These are phyloP conservation scores for Ctena decussata DNA, from an alignment of 2,888 invertebrate species.

Conservation along the genomic window DNA sequence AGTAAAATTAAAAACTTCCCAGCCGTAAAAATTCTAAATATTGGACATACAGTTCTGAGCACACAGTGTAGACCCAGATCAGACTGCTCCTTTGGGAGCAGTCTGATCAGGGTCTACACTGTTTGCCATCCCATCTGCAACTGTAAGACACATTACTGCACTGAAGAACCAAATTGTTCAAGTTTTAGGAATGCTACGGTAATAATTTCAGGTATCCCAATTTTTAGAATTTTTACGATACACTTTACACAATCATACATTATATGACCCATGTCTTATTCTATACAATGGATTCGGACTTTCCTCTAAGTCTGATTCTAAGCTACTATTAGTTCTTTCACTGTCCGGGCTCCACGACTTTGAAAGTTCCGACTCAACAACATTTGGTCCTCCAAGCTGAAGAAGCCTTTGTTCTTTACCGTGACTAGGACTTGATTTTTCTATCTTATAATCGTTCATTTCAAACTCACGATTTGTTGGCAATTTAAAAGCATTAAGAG, in stretches of 20 bases:
- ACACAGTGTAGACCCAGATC: too few relatives aligned
- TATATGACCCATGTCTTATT: constrained; percentile 52
- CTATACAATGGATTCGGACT: constrained; percentile 69
- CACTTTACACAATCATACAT: constrained; percentile 27
- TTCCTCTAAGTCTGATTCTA: constrained; percentile 56
- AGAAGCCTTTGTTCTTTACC: neutral
- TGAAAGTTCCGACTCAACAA: constrained; percentile 53
- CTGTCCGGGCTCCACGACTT: constrained; percentile 55
- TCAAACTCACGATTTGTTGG: constrained; percentile 45
- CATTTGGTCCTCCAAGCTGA: constrained; percentile 47
- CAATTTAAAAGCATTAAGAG: constrained; percentile 32
- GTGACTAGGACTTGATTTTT: neutral
- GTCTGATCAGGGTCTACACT: too few relatives aligned
- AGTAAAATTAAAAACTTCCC: too few relatives aligned
- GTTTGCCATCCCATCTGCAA: too few relatives aligned
- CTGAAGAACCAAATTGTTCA: too few relatives aligned
- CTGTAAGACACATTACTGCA: too few relatives aligned
- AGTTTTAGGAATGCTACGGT: too few relatives aligned
- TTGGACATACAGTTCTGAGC: too few relatives aligned
- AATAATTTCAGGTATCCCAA: too few relatives aligned
- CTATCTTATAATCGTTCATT: constrained; percentile 50
- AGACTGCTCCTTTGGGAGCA: too few relatives aligned
- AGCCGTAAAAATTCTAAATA: too few relatives aligned
- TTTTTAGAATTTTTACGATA: too few relatives aligned
- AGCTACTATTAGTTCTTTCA: constrained; percentile 38